Base-by-base conservation (phyloP, 2,888 invertebrate species). In the Thymelicus lineola region DNA sequence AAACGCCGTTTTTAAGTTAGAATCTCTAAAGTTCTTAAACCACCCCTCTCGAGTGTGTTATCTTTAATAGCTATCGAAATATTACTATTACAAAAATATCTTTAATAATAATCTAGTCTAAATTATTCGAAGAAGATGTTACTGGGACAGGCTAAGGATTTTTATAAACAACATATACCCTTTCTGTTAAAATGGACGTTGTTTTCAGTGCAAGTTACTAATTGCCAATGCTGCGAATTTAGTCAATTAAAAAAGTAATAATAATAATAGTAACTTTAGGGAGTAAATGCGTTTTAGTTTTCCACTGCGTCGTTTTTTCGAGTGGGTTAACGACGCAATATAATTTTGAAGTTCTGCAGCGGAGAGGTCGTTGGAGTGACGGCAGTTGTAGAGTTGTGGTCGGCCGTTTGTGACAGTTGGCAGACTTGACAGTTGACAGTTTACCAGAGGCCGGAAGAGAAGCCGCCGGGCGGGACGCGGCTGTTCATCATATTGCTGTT, bases 361-460 rank as follows among this genome's bases (percentile, higher is more conserved):
- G 55, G 62, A 53, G 36, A 55, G 63, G 70, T 67, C 72, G 67
- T 72, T 65, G 72, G 66, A 75, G 72, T 76, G 75, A 75, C 76
- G 81, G 77, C 78, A 78, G 76, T 80, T 76, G 74, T 77, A 78
- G 77, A 76, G 75, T 79, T 80, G 66, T 75, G 79, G 76, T 77
- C 78, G 75, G 75, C 76, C 76, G 73, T 74, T 62, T 75, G 80
- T 73, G 17, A 20, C 50, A 74, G 1, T 28, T 28, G 28, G 28
- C 28, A 28, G 28, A 28, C 28, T 28, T 28, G 28, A 5, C n/a
- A n/a, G 73, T 75, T 66, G 80, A 73, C 75, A 73, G 80, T 85
- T 94, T 95, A 96, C 96, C 96, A 96, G 75, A 96, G 94, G 76
- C 96, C 95, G 76, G 95, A 95, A 75, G 96, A 96, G 85, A 90